phyloP scores from a whole-genome alignment of 2,797 vertebrate species.

The Cynopterus sphinx region DNA sequence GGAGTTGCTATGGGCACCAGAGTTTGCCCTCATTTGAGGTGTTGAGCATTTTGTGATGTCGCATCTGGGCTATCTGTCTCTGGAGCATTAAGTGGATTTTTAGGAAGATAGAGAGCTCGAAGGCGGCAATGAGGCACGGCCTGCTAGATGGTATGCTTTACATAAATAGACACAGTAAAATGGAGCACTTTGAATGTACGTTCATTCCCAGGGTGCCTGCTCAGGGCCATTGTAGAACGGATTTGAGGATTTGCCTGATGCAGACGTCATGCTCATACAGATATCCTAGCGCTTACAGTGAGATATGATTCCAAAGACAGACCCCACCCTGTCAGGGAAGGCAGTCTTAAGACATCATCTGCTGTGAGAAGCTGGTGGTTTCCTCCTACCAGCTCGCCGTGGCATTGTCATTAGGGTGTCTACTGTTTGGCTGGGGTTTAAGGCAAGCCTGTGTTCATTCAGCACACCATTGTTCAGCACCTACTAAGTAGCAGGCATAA shows the following conservation, averaged over 20 bases:
- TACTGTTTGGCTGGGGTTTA: not conserved
- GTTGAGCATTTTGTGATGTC: not conserved
- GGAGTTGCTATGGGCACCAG: not conserved
- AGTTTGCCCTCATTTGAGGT: conserved; percentile 17
- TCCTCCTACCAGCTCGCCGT: not conserved
- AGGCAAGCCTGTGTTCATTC: not conserved
- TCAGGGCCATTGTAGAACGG: not conserved
- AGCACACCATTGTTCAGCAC: not conserved
- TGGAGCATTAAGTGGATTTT: conserved; percentile 42
- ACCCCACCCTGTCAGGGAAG: conserved; percentile 22
- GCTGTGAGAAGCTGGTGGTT: not conserved
- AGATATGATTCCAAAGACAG: not conserved
- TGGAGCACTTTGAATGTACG: not conserved
- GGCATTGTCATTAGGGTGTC: conserved; percentile 11
- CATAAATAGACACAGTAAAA: not conserved
- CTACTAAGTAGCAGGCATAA: not conserved
- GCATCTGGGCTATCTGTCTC: not conserved
- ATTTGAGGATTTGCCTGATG: not conserved
- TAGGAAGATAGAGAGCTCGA: not conserved
- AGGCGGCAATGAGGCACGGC: not conserved
- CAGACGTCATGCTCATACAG: not conserved
- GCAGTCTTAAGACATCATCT: not conserved
- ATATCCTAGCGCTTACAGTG: not conserved
- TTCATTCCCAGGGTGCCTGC: not conserved
- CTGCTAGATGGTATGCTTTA: conserved; percentile 17